phyloP scores from a whole-genome alignment of 2,113 vertebrate genomes.

The Mirza zaza region DNA sequence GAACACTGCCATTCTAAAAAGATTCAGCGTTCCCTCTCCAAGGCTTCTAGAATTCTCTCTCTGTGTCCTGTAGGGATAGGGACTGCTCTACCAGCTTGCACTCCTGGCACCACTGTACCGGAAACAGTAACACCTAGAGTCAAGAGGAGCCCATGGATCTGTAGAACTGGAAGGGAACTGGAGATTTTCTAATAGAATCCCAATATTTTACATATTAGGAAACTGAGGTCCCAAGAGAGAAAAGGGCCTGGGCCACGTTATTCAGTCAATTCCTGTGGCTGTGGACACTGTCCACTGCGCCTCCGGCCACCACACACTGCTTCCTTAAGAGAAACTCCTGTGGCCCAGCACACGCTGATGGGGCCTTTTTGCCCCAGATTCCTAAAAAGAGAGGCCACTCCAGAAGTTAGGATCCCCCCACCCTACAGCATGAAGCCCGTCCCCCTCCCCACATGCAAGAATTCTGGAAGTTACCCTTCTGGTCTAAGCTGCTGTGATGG shows the following conservation, averaged over 20 bases:
- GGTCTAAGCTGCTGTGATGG: neutral
- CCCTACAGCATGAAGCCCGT: neutral
- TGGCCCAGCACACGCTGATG: neutral
- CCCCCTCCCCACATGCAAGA: neutral
- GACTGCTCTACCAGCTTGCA: neutral
- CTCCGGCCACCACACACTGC: neutral
- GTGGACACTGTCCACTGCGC: neutral
- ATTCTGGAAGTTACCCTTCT: neutral
- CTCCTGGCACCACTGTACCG: neutral
- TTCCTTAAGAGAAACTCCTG: neutral
- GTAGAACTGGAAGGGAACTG: neutral
- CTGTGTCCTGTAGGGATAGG: too few relatives aligned
- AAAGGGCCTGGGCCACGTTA: neutral
- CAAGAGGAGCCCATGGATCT: neutral
- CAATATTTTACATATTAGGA: neutral
- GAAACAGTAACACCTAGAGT: neutral
- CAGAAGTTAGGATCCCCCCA: neutral
- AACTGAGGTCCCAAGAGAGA: neutral
- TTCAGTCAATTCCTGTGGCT: neutral
- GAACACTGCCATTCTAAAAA: neutral
- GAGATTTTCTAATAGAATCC: neutral
- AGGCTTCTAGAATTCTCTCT: neutral
- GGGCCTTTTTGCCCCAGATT: neutral
- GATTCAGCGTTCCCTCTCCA: neutral
- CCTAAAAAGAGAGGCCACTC: neutral